These are phyloP conservation scores for Lobophora halterata DNA, from an alignment of 2,888 invertebrate genomes.

Conservation along the genomic window DNA sequence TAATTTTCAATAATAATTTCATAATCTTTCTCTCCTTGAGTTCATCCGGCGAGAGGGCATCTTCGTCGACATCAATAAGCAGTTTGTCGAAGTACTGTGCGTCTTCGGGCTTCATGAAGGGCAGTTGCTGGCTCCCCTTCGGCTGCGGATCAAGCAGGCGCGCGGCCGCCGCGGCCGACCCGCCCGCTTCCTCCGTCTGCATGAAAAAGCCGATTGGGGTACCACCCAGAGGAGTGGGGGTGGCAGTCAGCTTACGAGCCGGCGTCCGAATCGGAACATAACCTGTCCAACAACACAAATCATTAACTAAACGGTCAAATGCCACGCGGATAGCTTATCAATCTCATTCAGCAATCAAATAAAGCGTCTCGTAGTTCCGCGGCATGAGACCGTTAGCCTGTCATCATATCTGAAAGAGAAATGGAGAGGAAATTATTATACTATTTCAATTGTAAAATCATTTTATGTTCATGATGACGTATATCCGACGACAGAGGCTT, in stretches of 20 bases:
- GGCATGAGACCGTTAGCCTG: conserved; percentile 68
- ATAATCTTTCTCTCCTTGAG: conserved; percentile 99
- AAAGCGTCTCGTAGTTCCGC: conserved; percentile 61
- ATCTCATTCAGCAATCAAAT: conserved; percentile 40
- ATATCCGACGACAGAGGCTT: conserved; percentile 51
- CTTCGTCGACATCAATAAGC: conserved; percentile 98
- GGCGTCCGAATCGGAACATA: conserved; percentile 98
- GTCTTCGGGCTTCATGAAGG: conserved; percentile 99
- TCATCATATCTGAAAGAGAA: conserved; percentile 79
- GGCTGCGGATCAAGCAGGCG: conserved; percentile 96
- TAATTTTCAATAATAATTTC: conserved; percentile 98
- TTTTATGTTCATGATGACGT: conserved; percentile 41
- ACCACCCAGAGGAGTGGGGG: conserved; percentile 97
- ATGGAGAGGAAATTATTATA: conserved; percentile 60
- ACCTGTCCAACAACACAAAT: conserved; percentile 75
- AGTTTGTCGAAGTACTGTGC: conserved; percentile 99
- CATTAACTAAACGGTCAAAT: conserved; percentile 40
- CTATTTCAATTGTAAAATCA: conserved; percentile 54
- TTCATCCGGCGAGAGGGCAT: conserved; percentile 96
- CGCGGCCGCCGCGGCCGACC: conserved; percentile 91
- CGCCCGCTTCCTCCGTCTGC: conserved; percentile 92
- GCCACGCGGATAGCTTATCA: conserved; percentile 32
- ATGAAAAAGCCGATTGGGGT: conserved; percentile 97
- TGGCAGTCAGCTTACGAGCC: conserved; percentile 97
- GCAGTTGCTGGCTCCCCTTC: conserved; percentile 93